Base-by-base conservation (phyloP, 2,888 invertebrate species). In the Buathra laborator region DNA sequence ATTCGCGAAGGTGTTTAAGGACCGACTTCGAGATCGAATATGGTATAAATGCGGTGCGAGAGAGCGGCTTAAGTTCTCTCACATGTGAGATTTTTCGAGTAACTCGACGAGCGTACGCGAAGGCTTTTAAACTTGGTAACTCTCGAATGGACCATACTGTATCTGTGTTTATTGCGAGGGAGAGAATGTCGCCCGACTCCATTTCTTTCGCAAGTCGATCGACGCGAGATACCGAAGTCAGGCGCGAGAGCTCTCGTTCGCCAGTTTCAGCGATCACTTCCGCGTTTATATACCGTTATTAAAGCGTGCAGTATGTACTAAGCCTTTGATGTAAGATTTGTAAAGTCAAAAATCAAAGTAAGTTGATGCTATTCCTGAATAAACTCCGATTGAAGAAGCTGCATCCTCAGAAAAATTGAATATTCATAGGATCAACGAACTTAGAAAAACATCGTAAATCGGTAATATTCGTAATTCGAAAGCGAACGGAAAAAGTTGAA, bases 121-220 rank as follows among this genome's bases (percentile, higher is more conserved):
- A 48, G 14, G 16, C 62, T 37, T 37, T 79, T 19, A 79, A 66
- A 64, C 51, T 43, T 51, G 29, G 68, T 56, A 68, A 68, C 68
- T 75, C 64, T 66, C 43, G 37, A 66, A 56, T 71, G 37, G 62
- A 10, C 9, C 37, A 46, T 44, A 16, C 24, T 64, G 51, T 44
- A 66, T 32, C 16, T 32, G 64, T 32, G 48, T 75, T 68, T 80
- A 56, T 59, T 72, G 77, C 83, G 77, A 81, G 84, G 79, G 85
- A 86, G 87, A 89, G 89, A 90, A 90, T 90, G 89, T 89, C 88
- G 87, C 85, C 86, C 84, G 77, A 83, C 79, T 86, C 82, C 70
- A 84, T 88, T 86, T 87, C 84, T 89, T 90, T 90, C 88, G 88
- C 89, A 89, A 89, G 85, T 85, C 84, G 86, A 88, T 85, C 85